Base-by-base conservation (phyloP, 2,888 invertebrate species). In the Nomada flava region DNA sequence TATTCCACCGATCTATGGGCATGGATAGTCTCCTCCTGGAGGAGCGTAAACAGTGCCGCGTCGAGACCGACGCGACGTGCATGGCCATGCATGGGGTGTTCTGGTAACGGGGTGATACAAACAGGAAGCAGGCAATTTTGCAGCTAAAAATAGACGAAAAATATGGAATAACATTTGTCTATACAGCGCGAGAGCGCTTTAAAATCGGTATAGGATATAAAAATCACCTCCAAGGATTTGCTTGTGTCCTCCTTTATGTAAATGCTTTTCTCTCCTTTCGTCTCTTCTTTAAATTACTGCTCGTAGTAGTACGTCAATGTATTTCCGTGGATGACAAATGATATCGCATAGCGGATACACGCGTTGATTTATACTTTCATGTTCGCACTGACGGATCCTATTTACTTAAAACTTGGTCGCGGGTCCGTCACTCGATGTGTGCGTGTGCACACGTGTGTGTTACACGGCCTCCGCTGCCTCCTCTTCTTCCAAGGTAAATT, bases 401-500 rank as follows among this genome's bases (percentile, higher is more conserved):
- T 79, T 74, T 70, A 65, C 44, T 59, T n/a, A 47, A 59, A 76
- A 65, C 29, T 60, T 70, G 57, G 20, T 53, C 44, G 36, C 67
- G 7, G 23, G 15, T 53, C 29, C 60, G 36, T 47, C 60, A 42
- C 67, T 11, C 47, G 15, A 3, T 29, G 29, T 36, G 36, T 36
- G 36, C 5, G 7, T 7, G 7, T 0, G 36, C 36, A 36, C 7
- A 36, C 20, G 26, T 50, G 47, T 26, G 23, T 42, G 50, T 63
- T 55, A 65, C 79, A 20, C 79, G 64, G 53, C 76, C 62, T 69
- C 79, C 74, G 26, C 69, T 64, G 15, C 57, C 70, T 72, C 63
- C 80, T 77, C 70, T 60, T 77, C 73, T 59, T 78, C 76, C 67
- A 82, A 85, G 86, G 82, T 82, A 87, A 87, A 85, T 82, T 68